phyloP scores from a whole-genome alignment of 2,113 vertebrate genomes.

The Labrus mixtus region DNA sequence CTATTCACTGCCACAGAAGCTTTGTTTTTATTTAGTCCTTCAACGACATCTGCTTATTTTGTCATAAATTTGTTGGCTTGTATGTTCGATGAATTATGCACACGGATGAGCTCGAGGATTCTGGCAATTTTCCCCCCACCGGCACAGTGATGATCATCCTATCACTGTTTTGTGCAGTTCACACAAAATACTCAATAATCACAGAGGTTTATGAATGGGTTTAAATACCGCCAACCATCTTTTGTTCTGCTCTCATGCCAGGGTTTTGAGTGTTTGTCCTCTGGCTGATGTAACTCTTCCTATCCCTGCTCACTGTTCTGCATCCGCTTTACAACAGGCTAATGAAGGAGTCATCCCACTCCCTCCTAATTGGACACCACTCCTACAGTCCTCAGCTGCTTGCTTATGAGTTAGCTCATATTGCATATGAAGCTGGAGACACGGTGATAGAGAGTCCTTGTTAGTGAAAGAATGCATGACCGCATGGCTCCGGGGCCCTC shows the following conservation, averaged over 20 bases:
- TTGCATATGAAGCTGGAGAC: conserved; percentile 8
- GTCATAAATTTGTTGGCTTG: neutral
- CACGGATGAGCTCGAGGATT: neutral
- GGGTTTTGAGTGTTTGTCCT: neutral
- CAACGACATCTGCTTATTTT: no score
- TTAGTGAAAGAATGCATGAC: neutral
- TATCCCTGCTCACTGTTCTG: conserved; percentile 5
- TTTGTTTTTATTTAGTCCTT: no score
- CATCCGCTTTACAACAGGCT: conserved; percentile 9
- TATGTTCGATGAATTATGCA: neutral
- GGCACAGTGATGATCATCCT: neutral
- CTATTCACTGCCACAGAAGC: no score
- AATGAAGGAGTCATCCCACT: conserved; percentile 15
- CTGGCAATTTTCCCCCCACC: conserved; percentile 1
- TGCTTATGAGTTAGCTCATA: conserved; percentile 10
- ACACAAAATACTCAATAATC: neutral
- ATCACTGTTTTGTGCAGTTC: neutral
- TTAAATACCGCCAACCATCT: neutral
- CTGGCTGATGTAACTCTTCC: neutral
- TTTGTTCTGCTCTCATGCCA: conserved; percentile 7
- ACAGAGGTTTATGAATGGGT: neutral
- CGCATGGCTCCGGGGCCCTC: neutral
- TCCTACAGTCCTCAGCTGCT: conserved; percentile 1
- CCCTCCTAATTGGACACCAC: conserved; percentile 4
- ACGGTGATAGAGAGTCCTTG: neutral